A percentile compares a stretch with the other conserved stretches of the same genome.
phyloP scores from a whole-genome alignment of 2,797 vertebrate genomes.

The Labeo calbasu region DNA sequence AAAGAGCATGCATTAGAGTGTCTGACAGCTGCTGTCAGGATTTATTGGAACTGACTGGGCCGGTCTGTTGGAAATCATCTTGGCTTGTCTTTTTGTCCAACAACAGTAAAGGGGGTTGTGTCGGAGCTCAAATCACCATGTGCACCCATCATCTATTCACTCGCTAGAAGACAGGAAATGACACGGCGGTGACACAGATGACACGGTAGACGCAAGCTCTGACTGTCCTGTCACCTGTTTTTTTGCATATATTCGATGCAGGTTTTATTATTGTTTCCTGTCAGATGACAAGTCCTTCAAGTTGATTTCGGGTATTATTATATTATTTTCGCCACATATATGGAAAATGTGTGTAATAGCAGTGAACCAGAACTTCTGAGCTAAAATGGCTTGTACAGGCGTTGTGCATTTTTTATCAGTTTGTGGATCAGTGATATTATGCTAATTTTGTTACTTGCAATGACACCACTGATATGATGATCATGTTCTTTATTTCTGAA shows the following conservation, averaged over 20 bases:
- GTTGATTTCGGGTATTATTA: not conserved
- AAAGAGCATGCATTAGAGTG: slow-evolving; percentile 70
- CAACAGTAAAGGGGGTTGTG: slow-evolving; percentile 41
- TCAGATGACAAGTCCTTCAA: slow-evolving; percentile 14
- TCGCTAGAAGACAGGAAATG: slow-evolving; percentile 43
- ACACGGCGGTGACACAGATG: not conserved
- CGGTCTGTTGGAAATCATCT: slow-evolving; percentile 58
- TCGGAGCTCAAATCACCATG: slow-evolving; percentile 47
- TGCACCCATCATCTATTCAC: slow-evolving; percentile 39
- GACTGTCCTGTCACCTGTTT: slow-evolving; percentile 38
- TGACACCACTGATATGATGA: not conserved
- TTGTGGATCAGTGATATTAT: not conserved
- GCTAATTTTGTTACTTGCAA: not conserved
- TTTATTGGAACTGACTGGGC: slow-evolving; percentile 64
- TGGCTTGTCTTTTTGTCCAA: slow-evolving; percentile 59
- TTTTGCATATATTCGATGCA: slow-evolving; percentile 31
- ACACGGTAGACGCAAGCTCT: not conserved
- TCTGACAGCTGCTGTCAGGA: slow-evolving; percentile 65
- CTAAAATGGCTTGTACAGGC: not conserved
- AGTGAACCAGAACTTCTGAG: not conserved
- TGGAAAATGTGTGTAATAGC: not conserved
- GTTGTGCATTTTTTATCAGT: not conserved
- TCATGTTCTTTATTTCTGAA: not conserved
- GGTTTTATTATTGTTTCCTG: slow-evolving; percentile 31
- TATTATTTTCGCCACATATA: not conserved